These are phyloP conservation scores for Timema cristinae DNA, from an alignment of 2,888 invertebrate genomes.

Conservation along the genomic window DNA sequence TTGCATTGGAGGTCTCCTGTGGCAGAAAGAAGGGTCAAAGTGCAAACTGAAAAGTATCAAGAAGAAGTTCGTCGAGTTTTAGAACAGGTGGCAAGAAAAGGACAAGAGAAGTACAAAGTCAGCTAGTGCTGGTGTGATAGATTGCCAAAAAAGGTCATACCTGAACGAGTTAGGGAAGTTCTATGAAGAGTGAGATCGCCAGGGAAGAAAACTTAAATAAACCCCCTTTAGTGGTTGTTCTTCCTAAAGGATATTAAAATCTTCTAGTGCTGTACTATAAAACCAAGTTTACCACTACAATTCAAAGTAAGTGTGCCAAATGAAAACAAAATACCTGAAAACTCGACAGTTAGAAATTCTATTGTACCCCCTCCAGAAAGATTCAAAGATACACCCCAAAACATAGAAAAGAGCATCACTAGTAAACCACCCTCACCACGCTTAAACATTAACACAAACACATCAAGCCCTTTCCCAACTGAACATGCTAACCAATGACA, in stretches of 20 bases:
- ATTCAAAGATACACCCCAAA: constrained; percentile 6
- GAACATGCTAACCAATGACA: not conserved
- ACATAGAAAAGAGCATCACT: not conserved
- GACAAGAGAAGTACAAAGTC: constrained; percentile 56
- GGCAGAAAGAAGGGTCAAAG: constrained; percentile 55
- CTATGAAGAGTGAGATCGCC: not conserved
- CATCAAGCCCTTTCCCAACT: constrained; percentile 15
- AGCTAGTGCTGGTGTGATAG: constrained; percentile 55
- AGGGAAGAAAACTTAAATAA: constrained; percentile 24
- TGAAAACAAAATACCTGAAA: not conserved
- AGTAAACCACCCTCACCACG: not conserved
- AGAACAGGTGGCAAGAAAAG: constrained; percentile 35
- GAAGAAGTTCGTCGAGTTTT: constrained; percentile 45
- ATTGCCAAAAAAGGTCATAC: constrained; percentile 43
- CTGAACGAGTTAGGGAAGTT: not conserved
- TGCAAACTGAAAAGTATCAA: constrained; percentile 50
- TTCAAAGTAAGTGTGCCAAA: not conserved
- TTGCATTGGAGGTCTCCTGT: constrained; percentile 61
- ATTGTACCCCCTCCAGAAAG: constrained; percentile 12
- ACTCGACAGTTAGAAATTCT: not conserved
- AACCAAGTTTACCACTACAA: constrained; percentile 41
- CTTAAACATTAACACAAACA: not conserved
- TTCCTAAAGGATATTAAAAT: constrained; percentile 40
- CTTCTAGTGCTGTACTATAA: constrained; percentile 43
- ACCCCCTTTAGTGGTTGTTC: constrained; percentile 21